Evolutionary conservation across 2,113 vertebrate genomes (phyloP).

Genomic region (Campylomormyrus numenius): DNA sequence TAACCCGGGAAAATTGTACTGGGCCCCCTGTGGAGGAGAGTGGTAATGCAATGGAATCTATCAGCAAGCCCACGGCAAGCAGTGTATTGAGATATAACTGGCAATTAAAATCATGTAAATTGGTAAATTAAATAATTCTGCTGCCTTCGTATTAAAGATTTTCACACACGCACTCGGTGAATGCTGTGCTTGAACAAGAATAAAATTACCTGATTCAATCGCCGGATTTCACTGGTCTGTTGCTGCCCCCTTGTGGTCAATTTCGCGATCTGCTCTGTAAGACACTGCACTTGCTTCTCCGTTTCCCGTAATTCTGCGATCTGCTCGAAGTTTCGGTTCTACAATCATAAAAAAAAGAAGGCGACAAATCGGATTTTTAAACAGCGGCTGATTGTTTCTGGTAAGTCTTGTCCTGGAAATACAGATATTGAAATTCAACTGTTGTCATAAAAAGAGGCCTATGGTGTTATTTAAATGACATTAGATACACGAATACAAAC

Average conservation of each 20-base stretch:
- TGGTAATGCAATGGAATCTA: not conserved
- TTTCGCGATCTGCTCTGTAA: constrained; percentile 33
- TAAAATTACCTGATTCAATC: constrained; percentile 46
- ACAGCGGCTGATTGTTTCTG: not conserved
- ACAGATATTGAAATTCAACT: not conserved
- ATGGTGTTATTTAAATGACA: not conserved
- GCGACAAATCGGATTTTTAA: not conserved
- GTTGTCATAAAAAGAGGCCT: not conserved
- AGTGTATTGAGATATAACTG: not conserved
- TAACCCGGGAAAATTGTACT: not conserved
- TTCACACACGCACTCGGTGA: not conserved
- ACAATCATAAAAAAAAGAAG: not conserved
- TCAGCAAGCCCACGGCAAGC: not conserved
- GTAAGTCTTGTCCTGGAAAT: not conserved
- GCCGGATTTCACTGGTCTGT: constrained; percentile 43
- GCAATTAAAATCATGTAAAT: not conserved
- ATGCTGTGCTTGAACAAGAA: not conserved
- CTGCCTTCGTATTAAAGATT: not conserved
- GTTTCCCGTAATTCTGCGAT: constrained; percentile 17
- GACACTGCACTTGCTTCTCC: constrained; percentile 27
- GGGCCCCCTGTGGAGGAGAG: not conserved
- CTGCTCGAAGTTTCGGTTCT: constrained; percentile 25
- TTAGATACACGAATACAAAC: not conserved
- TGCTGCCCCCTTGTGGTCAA: constrained; percentile 42
- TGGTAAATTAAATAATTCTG: not conserved